Percentiles rank a stretch among this genome's conserved stretches.
Evolutionary conservation across 1,140 invertebrate genomes (phyloP).

Genomic region (Micrasema longulum): DNA sequence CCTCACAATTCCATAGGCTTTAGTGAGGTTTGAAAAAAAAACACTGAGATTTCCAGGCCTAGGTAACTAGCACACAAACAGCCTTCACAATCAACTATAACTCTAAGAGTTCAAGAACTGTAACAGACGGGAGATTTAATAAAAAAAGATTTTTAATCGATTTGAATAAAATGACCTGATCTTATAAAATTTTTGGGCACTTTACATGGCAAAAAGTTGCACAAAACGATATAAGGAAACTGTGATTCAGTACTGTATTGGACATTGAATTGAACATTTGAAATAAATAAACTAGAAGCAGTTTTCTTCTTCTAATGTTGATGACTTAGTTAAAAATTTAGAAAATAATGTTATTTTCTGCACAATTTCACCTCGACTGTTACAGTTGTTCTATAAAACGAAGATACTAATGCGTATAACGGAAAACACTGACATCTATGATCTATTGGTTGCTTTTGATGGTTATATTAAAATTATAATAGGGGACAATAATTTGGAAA

Average conservation of each 20-base stretch:
- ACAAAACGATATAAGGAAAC: too few species aligned
- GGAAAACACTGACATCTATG: conserved; percentile 27
- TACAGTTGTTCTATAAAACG: conserved; percentile 20
- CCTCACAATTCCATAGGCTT: not conserved
- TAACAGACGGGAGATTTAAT: conserved; percentile 36
- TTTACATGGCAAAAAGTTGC: not conserved
- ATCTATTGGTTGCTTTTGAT: conserved; percentile 34
- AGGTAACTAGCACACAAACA: conserved; percentile 51
- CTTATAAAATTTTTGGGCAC: too few species aligned
- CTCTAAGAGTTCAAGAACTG: conserved; percentile 53
- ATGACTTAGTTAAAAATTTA: too few species aligned
- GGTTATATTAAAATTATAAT: conserved; percentile 11
- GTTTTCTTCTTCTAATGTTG: too few species aligned
- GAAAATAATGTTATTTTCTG: too few species aligned
- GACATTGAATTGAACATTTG: too few species aligned
- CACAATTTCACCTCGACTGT: conserved; percentile 22
- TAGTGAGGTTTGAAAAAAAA: too few species aligned
- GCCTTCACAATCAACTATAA: conserved; percentile 50
- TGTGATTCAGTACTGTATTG: too few species aligned
- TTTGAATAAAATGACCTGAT: too few species aligned
- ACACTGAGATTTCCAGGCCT: conserved; percentile 36
- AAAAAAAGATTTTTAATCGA: too few species aligned
- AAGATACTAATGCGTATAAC: conserved; percentile 25
- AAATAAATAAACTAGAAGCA: too few species aligned
- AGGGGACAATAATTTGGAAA: conserved; percentile 5